Conservation (phyloP, 2,113 vertebrate species). For the Caracal caracal region DNA sequence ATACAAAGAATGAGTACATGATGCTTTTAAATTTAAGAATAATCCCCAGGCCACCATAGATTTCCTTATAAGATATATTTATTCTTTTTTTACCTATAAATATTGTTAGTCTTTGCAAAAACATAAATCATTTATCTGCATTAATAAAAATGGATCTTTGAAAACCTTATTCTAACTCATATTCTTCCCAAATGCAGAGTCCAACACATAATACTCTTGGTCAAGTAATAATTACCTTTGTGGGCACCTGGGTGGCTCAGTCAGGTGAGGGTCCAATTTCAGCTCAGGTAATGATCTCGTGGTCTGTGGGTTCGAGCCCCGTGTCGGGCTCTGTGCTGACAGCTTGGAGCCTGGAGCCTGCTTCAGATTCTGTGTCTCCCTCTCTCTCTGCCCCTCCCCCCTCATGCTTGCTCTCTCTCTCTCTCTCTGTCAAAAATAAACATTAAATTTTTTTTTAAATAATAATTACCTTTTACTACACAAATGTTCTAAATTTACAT, state of each 20-base stretch:
- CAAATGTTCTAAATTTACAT: not conserved
- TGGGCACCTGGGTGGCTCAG: too few relatives aligned
- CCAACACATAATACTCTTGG: not conserved
- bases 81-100: not conserved
- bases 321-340: accelerated
- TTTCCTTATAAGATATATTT: not conserved
- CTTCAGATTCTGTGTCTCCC: too few relatives aligned
- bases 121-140: not conserved
- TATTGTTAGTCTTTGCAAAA: not conserved
- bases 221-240: not conserved
- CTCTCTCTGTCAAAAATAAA: too few relatives aligned
- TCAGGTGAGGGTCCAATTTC: too few relatives aligned
- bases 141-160: not conserved
- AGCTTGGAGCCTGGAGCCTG: too few relatives aligned
- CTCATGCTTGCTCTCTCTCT: too few relatives aligned
- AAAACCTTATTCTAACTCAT: not conserved
- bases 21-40: not conserved
- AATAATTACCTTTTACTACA: not conserved
- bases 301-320: too few relatives aligned
- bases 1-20: not conserved
- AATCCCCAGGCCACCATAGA: not conserved
- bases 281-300: too few relatives aligned
- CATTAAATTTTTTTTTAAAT: not conserved
- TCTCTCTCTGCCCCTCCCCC: too few relatives aligned
- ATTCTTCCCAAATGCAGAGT: not conserved